Percentiles rank a stretch among this genome's conserved stretches.
Evolutionary conservation across 2,888 invertebrate species (phyloP).

Genomic region (Strigamia transsilvanica): DNA sequence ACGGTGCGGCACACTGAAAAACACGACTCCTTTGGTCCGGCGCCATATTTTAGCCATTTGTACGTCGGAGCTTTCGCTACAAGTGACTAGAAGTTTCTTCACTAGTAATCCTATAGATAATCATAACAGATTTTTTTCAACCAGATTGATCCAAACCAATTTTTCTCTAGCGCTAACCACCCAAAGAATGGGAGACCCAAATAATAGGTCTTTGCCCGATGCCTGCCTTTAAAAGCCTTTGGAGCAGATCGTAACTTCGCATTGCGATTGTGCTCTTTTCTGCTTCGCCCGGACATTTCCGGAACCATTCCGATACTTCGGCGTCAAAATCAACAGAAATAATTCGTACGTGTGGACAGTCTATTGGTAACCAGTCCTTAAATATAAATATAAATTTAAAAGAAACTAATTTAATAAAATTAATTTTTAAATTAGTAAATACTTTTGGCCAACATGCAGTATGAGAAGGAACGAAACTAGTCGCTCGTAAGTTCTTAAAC

Average conservation of each 20-base stretch:
- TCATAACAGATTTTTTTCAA: not conserved
- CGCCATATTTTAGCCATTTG: slow-evolving; percentile 70
- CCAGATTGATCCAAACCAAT: not conserved
- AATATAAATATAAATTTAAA: not conserved
- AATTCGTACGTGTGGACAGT: slow-evolving; percentile 77
- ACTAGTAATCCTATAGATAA: slow-evolving; percentile 74
- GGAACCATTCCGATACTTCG: slow-evolving; percentile 82
- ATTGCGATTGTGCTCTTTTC: slow-evolving; percentile 70
- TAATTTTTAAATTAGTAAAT: not conserved
- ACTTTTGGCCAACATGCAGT: slow-evolving; percentile 56
- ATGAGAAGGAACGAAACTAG: not conserved
- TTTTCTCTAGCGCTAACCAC: slow-evolving; percentile 67
- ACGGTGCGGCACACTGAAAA: slow-evolving; percentile 88
- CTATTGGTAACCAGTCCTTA: slow-evolving; percentile 87
- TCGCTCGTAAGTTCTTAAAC: slow-evolving; percentile 41
- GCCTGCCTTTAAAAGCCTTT: slow-evolving; percentile 76
- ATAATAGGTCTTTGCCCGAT: slow-evolving; percentile 84
- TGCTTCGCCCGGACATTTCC: slow-evolving; percentile 72
- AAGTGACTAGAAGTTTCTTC: slow-evolving; percentile 78
- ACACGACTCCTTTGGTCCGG: slow-evolving; percentile 83
- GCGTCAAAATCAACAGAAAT: slow-evolving; percentile 90
- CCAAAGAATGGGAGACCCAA: slow-evolving; percentile 97
- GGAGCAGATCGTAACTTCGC: slow-evolving; percentile 73
- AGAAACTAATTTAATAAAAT: not conserved
- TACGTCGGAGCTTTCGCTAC: slow-evolving; percentile 69